Percentiles rank a stretch among this genome's conserved stretches.
These are phyloP conservation scores for Erinaceus europaeus DNA, from an alignment of 2,113 vertebrate species.

Conservation along the genomic window DNA sequence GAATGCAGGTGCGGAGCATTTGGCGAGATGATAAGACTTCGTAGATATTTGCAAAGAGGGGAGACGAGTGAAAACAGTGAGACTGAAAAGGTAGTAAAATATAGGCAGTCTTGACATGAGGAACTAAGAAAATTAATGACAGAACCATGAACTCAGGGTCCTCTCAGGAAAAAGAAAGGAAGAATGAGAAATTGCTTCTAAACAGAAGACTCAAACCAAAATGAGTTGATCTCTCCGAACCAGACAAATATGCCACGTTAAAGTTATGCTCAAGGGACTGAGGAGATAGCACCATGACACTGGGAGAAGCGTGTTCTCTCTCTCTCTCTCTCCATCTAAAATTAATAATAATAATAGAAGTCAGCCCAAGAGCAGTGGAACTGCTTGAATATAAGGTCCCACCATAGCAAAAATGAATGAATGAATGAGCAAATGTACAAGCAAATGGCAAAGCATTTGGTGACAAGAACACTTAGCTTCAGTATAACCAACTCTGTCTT, in stretches of 20 bases:
- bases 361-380: too few relatives aligned
- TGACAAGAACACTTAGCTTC: background rate
- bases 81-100: background rate
- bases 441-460: background rate
- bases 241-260: background rate
- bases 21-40: background rate
- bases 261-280: background rate
- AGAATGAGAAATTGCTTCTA: background rate
- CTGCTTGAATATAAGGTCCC: too few relatives aligned
- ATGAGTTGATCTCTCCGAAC: background rate
- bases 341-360: too few relatives aligned
- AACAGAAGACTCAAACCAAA: conserved; percentile 8
- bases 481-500: background rate
- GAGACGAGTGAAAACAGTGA: background rate
- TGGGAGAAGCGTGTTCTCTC: too few relatives aligned
- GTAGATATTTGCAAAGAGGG: background rate
- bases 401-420: too few relatives aligned
- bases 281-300: too few relatives aligned
- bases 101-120: background rate
- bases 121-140: background rate
- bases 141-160: background rate
- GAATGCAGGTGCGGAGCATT: background rate
- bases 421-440: too few relatives aligned
- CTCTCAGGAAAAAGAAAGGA: background rate
- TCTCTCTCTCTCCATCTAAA: too few relatives aligned